Base-by-base conservation (phyloP, 2,797 vertebrate genomes). In the Gymnocypris eckloni region DNA sequence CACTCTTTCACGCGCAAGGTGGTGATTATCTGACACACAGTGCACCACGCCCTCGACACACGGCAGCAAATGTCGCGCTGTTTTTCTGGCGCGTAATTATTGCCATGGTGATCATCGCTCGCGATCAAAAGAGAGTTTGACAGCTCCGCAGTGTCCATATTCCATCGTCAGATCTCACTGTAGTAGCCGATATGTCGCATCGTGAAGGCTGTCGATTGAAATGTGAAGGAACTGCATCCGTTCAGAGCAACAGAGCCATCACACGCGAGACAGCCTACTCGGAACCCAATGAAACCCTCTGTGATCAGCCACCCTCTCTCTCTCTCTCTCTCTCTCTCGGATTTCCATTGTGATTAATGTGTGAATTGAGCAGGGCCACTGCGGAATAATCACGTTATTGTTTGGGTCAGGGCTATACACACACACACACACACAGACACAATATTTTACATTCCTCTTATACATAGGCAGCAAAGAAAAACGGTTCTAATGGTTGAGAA, bases 91-190 rank as follows among this genome's bases (percentile, higher is more conserved):
- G 80, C 86, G 82, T 72, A 64, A 71, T 81, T 82, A 90, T 89
- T 88, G 84, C 69, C 84, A 88, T 90, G 83, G 85, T 87, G 87
- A 88, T 72, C 84, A 84, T 79, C 81, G 18, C 16, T 54, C 56
- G 33, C 77, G 88, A 80, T 78, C 80, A 54, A 52, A 71, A 66
- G 70, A 54, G 67, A 52, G 67, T 70, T 78, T 54, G 73, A 77
- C 83, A 69, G 61, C 61, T 43, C 73, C 61, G 61, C 82, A 8
- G 48, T 5, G 37, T 67, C 82, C 73, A 70, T 43, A 69, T 77
- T 69, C 73, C 61, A 77, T 52, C 48, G 45, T 77, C 56, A 52
- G 4, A 22, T 50, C 64, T 67, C 6, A 16, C 10, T 12, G 10
- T 1, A 48, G 16, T 2, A 43, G 41, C 25, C 22, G 28, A 50